A percentile compares a stretch with the other conserved stretches of the same genome.
These are phyloP conservation scores for Ctena decussata DNA, from an alignment of 2,888 invertebrate species.

Conservation along the genomic window DNA sequence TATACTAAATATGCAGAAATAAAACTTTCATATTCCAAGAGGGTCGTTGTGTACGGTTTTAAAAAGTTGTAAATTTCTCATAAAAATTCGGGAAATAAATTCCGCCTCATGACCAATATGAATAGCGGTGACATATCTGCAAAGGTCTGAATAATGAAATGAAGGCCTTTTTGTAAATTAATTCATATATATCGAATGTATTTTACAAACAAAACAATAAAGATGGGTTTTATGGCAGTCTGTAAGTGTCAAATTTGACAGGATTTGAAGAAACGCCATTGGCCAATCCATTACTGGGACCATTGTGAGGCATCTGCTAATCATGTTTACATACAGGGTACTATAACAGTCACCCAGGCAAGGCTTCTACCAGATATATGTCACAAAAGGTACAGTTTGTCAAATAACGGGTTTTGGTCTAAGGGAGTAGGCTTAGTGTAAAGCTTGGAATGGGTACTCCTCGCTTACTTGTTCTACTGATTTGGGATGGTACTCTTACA, in stretches of 20 bases:
- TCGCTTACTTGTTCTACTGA: too few relatives aligned
- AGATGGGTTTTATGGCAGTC: not conserved
- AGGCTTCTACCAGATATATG: too few relatives aligned
- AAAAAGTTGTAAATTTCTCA: constrained; percentile 57
- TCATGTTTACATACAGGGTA: too few relatives aligned
- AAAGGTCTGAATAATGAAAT: not conserved
- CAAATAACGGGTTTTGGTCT: too few relatives aligned
- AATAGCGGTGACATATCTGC: not conserved
- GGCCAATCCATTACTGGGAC: not conserved
- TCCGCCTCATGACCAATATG: not conserved
- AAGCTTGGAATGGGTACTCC: too few relatives aligned
- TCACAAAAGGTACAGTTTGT: too few relatives aligned
- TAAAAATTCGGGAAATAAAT: constrained; percentile 56
- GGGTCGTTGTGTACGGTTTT: constrained; percentile 17
- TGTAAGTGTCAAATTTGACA: not conserved
- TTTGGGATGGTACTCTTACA: too few relatives aligned
- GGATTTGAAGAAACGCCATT: not conserved
- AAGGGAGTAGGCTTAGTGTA: too few relatives aligned
- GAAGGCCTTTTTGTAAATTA: not conserved
- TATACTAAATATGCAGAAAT: constrained; percentile 5
- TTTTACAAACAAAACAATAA: not conserved
- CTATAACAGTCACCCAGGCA: too few relatives aligned
- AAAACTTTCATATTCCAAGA: constrained; percentile 3
- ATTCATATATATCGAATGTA: not conserved
- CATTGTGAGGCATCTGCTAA: too few relatives aligned